Evolutionary conservation across 1,140 invertebrate genomes (phyloP).

Genomic region (Zophobas morio): DNA sequence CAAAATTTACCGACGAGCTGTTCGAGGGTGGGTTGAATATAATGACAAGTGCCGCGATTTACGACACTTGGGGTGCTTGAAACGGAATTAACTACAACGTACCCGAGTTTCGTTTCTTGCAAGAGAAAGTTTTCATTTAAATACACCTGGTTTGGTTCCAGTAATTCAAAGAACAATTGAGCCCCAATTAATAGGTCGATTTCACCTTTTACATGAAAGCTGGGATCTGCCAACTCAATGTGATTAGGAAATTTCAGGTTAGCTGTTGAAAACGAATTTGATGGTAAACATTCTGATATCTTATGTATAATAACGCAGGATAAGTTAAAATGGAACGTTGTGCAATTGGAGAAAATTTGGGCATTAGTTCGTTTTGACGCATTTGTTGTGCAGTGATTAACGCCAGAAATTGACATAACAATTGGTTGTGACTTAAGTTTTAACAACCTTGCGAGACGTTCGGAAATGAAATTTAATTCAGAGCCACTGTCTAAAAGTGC

Average conservation of each 20-base stretch:
- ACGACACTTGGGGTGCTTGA: too few relatives aligned
- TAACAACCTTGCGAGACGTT: neutral
- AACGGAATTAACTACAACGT: too few relatives aligned
- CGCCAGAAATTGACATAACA: neutral
- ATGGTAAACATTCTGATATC: conserved; percentile 12
- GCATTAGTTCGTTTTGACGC: neutral
- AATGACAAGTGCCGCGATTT: too few relatives aligned
- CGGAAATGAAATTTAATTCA: conserved; percentile 4
- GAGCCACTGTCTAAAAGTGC: conserved; percentile 13
- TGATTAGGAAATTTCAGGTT: conserved; percentile 6
- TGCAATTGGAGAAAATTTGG: neutral
- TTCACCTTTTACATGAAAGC: conserved; percentile 51
- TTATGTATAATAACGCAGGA: neutral
- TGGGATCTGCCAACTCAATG: too few relatives aligned
- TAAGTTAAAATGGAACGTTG: neutral
- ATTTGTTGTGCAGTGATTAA: neutral
- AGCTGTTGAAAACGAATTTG: neutral
- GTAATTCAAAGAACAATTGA: too few relatives aligned
- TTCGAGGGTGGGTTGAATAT: too few relatives aligned
- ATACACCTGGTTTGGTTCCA: too few relatives aligned
- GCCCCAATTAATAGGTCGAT: conserved; percentile 58
- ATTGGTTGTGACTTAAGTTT: neutral
- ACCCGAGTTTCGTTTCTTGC: too few relatives aligned
- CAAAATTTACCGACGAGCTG: too few relatives aligned
- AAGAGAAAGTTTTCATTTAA: too few relatives aligned